A percentile compares a stretch with the other conserved stretches of the same genome.
These are phyloP conservation scores for Geotrypetes seraphini DNA, from an alignment of 2,797 vertebrate genomes.

Conservation along the genomic window DNA sequence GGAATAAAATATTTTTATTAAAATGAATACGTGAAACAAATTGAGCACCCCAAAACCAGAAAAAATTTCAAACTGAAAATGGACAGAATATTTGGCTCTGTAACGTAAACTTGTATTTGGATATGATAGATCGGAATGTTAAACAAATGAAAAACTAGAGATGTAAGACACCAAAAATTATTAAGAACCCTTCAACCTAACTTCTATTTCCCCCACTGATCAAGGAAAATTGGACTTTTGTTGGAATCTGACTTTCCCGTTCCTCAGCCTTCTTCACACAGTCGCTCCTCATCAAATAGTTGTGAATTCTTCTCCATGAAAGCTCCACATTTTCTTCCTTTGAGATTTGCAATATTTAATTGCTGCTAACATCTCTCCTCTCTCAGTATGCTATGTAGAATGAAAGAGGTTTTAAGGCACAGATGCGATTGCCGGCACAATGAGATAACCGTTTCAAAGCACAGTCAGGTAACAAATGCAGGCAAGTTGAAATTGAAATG, in stretches of 20 bases:
- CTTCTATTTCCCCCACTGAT: no score
- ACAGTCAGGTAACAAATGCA: neutral
- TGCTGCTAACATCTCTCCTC: constrained; percentile 10
- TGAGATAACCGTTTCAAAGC: neutral
- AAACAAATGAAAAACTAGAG: no score
- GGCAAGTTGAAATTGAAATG: neutral
- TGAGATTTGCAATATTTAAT: constrained; percentile 25
- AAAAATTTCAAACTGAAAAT: no score
- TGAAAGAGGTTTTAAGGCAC: neutral
- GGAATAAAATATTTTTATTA: no score
- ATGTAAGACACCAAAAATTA: no score
- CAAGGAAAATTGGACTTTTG: no score
- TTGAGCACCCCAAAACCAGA: no score
- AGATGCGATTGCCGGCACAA: constrained; percentile 9
- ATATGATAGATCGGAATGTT: no score
- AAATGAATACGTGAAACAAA: no score
- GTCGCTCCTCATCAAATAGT: constrained; percentile 14
- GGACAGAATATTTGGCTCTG: no score
- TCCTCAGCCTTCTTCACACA: constrained; percentile 15
- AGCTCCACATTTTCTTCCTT: constrained; percentile 7
- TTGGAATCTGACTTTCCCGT: neutral
- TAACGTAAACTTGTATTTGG: no score
- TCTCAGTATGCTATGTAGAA: constrained; percentile 6
- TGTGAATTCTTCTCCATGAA: constrained; percentile 5
- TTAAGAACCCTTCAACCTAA: no score